Conservation (phyloP, 2,888 invertebrate species). For the Eristalis tenax region DNA sequence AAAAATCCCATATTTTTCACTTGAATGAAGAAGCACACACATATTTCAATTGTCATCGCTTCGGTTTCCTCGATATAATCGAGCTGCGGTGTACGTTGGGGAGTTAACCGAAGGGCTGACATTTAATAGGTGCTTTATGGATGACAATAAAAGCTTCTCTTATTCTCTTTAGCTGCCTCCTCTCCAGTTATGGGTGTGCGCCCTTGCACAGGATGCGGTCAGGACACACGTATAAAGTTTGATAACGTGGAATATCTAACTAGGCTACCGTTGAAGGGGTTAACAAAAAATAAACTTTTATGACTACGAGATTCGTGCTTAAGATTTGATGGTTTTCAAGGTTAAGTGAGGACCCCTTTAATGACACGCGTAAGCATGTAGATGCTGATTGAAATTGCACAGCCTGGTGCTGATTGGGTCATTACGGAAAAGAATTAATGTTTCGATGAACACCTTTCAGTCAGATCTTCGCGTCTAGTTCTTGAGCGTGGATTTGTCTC, state of each 20-base stretch:
- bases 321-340: no score
- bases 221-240: background rate
- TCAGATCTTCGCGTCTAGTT: no score
- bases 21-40: background rate
- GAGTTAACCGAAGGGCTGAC: background rate
- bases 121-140: conserved; percentile 1
- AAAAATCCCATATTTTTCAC: background rate
- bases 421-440: no score
- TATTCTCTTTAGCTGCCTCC: background rate
- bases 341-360: background rate
- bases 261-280: background rate
- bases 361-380: background rate
- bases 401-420: no score
- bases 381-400: no score
- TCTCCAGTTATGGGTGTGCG: background rate
- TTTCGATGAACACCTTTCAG: no score
- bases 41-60: conserved; percentile 1
- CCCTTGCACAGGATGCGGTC: background rate
- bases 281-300: background rate
- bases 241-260: background rate
- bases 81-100: background rate
- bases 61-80: conserved; percentile 1
- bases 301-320: no score
- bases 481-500: no score
- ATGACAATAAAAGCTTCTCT: background rate